Base-by-base conservation (phyloP, 2,888 invertebrate species). In the Lithophane ornitopus region DNA sequence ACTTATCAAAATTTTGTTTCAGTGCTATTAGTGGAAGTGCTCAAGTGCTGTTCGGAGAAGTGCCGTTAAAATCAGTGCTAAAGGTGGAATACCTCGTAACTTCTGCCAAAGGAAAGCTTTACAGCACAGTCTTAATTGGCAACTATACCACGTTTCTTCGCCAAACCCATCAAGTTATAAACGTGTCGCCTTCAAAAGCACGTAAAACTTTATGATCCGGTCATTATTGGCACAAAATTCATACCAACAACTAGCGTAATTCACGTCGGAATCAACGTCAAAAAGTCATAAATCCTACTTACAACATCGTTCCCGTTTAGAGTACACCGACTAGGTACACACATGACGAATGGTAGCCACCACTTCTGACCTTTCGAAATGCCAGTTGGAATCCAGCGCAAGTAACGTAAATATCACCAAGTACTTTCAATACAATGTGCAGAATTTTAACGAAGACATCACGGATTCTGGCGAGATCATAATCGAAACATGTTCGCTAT, bases 381-480 rank as follows among this genome's bases (percentile, higher is more conserved):
- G 86, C 84, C 89, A 88, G 78, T 52, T 73, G 66, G 62, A 78
- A 78, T 85, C 76, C 66, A 72, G 70, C 67, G 70, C 63, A 76
- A 72, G 80, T 46, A 80, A 72, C 78, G 66, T 80, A 80, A 82
- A 82, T 72, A 84, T 78, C 82, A 75, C 34, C 80, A 66, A 77
- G 74, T 46, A 74, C 82, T 79, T 83, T 81, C 74, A 74, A 80
- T 81, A 76, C 76, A 76, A 84, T 76, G 77, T 54, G 56, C 70
- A 79, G 89, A 82, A 90, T 90, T 87, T 90, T 89, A 90, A 90
- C 86, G 87, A 90, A 90, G 87, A 89, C 88, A 85, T 90, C 81
- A 76, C 7, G 54, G 62, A 14, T 71, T 73, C 79, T 46, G 74
- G 52, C 26, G 65, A 74, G 86, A 86, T 86, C 58, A 70, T 82